phyloP scores from a whole-genome alignment of 1,140 invertebrate genomes.

The Magallana ariakensis region DNA sequence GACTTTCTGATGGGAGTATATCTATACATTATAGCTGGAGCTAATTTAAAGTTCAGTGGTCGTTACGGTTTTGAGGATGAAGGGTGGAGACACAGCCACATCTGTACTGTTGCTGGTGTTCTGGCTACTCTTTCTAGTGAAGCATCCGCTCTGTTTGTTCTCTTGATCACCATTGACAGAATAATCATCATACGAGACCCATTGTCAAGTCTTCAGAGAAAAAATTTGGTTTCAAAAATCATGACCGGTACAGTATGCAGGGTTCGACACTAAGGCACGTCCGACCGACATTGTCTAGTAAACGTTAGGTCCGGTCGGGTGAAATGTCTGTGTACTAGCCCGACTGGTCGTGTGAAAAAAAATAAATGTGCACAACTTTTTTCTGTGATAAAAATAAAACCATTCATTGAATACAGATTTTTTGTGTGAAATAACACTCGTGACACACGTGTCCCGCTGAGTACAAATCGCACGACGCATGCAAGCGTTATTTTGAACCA shows the following conservation, averaged over 20 bases:
- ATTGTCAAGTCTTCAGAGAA: slow-evolving; percentile 55
- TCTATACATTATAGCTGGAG: slow-evolving; percentile 81
- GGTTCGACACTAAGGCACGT: no score
- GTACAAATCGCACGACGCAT: no score
- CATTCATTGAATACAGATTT: no score
- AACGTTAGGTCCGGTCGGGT: no score
- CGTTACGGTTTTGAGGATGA: slow-evolving; percentile 82
- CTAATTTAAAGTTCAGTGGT: slow-evolving; percentile 81
- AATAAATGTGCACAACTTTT: no score
- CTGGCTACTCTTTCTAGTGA: slow-evolving; percentile 86
- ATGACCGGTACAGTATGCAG: not conserved
- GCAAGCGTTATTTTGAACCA: no score
- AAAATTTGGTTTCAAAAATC: slow-evolving; percentile 14
- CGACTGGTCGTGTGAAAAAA: no score
- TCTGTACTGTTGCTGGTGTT: slow-evolving; percentile 84
- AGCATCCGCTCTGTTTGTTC: slow-evolving; percentile 81
- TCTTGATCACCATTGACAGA: slow-evolving; percentile 70
- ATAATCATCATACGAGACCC: slow-evolving; percentile 68
- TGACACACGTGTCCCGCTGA: no score
- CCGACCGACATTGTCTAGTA: no score
- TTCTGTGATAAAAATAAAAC: no score
- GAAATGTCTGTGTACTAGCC: no score
- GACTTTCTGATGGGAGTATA: slow-evolving; percentile 83
- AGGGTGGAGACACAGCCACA: slow-evolving; percentile 80
- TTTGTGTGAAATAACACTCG: no score